phyloP scores from a whole-genome alignment of 1,140 invertebrate species.

The Drosophila mayri region DNA sequence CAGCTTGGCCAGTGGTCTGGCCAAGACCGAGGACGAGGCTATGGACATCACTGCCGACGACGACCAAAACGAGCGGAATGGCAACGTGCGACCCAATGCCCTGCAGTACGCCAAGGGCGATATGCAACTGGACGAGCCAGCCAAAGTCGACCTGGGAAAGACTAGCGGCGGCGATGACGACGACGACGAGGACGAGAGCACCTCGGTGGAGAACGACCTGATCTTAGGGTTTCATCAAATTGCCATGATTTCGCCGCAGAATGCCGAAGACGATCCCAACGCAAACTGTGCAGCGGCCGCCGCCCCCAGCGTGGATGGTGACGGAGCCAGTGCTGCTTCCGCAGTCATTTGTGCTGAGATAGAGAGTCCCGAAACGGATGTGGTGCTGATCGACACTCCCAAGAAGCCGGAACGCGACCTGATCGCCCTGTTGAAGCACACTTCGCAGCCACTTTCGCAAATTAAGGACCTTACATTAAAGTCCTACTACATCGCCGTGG shows the following conservation, averaged over 20 bases:
- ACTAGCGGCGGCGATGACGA: slow-evolving; percentile 56
- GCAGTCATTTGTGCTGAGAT: slow-evolving; percentile 89
- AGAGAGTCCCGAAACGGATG: slow-evolving; percentile 89
- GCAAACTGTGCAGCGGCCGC: slow-evolving; percentile 86
- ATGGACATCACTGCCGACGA: slow-evolving; percentile 84
- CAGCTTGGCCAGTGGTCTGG: slow-evolving; percentile 57
- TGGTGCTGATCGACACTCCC: slow-evolving; percentile 89
- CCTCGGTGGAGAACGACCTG: slow-evolving; percentile 86
- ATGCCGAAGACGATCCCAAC: slow-evolving; percentile 85
- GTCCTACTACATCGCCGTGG: slow-evolving; percentile 87
- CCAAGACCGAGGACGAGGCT: slow-evolving; percentile 84
- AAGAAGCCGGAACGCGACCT: slow-evolving; percentile 88
- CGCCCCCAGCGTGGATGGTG: slow-evolving; percentile 86
- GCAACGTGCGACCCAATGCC: slow-evolving; percentile 60
- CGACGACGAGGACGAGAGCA: slow-evolving; percentile 86
- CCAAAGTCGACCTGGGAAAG: slow-evolving; percentile 22
- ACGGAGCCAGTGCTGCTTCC: slow-evolving; percentile 85
- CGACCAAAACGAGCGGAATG: slow-evolving; percentile 85
- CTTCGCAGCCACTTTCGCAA: slow-evolving; percentile 66
- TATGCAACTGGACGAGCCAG: slow-evolving; percentile 36
- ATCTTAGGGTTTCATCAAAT: slow-evolving; percentile 84
- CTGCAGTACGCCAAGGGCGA: slow-evolving; percentile 50
- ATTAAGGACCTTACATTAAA: slow-evolving; percentile 78
- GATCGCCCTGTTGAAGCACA: slow-evolving; percentile 87
- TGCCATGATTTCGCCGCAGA: slow-evolving; percentile 76